Evolutionary conservation across 2,797 vertebrate genomes (phyloP).

Genomic region (Diceros bicornis): DNA sequence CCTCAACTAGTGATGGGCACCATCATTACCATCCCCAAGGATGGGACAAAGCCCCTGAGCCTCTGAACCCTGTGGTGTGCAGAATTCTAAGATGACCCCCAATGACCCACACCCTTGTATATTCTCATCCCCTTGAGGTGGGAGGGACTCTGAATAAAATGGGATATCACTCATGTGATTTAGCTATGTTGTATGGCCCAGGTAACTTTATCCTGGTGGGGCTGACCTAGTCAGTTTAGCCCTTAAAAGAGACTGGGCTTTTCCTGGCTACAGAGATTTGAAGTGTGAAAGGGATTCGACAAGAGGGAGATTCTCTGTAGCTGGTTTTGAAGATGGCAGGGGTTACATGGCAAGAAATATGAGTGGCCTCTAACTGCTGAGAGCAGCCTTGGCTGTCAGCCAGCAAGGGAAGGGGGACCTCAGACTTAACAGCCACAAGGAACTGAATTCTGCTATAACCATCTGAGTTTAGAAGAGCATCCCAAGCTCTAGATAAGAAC

Average conservation of each 20-base stretch:
- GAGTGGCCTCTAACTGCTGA: background rate
- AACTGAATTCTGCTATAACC: background rate
- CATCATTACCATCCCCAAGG: no score
- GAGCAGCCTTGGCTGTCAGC: background rate
- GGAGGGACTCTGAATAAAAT: background rate
- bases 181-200: background rate
- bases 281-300: background rate
- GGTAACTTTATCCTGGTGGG: background rate
- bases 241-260: background rate
- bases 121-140: background rate
- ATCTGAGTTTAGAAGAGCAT: no score
- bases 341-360: background rate
- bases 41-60: background rate
- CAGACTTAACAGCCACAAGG: background rate
- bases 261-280: background rate
- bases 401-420: background rate
- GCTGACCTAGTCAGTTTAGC: background rate
- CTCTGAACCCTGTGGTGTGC: background rate
- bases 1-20: background rate
- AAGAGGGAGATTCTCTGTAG: background rate
- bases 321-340: background rate
- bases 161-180: background rate
- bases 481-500: background rate
- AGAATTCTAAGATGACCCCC: background rate
- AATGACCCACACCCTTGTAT: rapidly evolving